Base-by-base conservation (phyloP, 1,140 invertebrate genomes). In the Phymorhynchus buccinoides region DNA sequence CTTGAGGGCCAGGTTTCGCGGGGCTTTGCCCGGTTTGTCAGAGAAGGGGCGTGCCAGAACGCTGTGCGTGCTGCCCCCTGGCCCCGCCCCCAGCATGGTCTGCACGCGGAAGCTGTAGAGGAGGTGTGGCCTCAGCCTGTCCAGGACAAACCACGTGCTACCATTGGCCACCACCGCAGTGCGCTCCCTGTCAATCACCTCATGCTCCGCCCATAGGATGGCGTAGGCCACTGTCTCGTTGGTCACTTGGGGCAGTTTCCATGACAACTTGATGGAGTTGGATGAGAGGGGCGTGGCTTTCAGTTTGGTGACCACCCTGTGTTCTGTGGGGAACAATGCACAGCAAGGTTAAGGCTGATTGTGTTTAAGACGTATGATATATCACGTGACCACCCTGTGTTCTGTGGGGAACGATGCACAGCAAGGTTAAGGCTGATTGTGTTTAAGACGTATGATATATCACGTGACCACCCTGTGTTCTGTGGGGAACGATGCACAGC, bases 41-140 rank as follows among this genome's bases (percentile, higher is more conserved):
- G 80, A 52, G 35, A 37, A 83, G 2, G 86, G 68, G 44, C 62
- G 71, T 18, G 80, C 80, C 30, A 52, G 22, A 18, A 85, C 73
- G 42, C 62, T 83, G 35, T 78, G 52, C 3, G 84, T 85, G 68
- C 52, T 80, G 18, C 73, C 56, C 9, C 81, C 80, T 1, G 52
- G 56, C 12, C 68, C 80, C 22, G 39, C 62, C 32, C 9, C 77
- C 80, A 71, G 73, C 75, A 85, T 78, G 0, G 86, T 66, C 66
- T 73, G 80, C 14, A 87, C 84, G 37, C 84, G 37, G 56, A 87
- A 87, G 62, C 81, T 87, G 84, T 87, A 87, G 27, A 73, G 75
- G n/a, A 66, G 22, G 44, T 86, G 62, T 22, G 86, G 86, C 62
- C 75, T 62, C 14, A 87, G 73, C 18, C 80, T 78, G 2, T 78